phyloP scores from a whole-genome alignment of 2,113 vertebrate species.

The Gavia stellata region DNA sequence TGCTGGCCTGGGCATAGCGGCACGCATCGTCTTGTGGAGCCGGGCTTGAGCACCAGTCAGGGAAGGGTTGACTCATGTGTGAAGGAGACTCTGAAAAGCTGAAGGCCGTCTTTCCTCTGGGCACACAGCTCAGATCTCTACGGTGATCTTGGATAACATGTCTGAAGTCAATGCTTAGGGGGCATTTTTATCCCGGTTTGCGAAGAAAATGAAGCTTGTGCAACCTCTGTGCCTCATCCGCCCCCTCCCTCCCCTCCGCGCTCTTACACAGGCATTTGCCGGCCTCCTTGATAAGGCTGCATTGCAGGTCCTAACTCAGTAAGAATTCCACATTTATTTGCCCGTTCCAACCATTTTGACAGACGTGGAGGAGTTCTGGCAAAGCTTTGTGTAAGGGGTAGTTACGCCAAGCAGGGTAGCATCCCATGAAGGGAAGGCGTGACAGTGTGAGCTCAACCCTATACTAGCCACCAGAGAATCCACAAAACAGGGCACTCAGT shows the following conservation, averaged over 20 bases:
- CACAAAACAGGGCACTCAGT: not conserved
- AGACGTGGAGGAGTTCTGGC: not conserved
- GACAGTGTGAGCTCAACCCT: not conserved
- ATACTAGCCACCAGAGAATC: not conserved
- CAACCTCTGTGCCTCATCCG: not conserved
- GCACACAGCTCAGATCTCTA: not conserved
- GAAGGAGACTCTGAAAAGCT: not conserved
- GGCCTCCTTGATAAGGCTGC: not conserved
- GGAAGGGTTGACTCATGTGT: not conserved
- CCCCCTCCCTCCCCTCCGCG: not conserved
- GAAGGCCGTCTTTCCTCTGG: not conserved
- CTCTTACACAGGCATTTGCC: not conserved
- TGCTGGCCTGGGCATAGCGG: not conserved
- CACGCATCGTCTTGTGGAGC: rapidly evolving
- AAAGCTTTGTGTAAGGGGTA: not conserved
- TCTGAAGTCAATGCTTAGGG: not conserved
- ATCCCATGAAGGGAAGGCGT: not conserved
- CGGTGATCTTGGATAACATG: not conserved
- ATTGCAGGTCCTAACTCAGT: not conserved
- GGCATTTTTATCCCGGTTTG: not conserved
- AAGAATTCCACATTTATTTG: not conserved
- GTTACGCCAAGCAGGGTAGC: not conserved
- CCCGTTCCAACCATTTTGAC: not conserved
- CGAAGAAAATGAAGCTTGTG: not conserved
- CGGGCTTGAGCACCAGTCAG: not conserved